phyloP scores from a whole-genome alignment of 1,140 invertebrate species.

The Heliconius melpomene region DNA sequence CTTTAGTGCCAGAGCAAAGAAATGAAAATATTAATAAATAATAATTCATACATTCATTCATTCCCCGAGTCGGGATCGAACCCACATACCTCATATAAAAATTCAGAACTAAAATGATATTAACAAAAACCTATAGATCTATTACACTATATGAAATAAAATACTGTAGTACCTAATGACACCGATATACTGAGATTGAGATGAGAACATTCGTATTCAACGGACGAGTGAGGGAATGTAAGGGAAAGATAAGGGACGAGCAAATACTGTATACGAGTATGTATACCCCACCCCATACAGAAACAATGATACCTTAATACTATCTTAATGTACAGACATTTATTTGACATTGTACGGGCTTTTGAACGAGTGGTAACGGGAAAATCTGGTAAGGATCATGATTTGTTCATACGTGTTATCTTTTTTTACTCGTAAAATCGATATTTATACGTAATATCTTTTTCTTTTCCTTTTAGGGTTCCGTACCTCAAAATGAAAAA shows the following conservation, averaged over 20 bases:
- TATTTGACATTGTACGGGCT: neutral
- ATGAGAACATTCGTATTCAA: constrained; percentile 21
- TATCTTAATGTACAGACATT: constrained; percentile 8
- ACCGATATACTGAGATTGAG: constrained; percentile 6
- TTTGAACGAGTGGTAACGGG: neutral
- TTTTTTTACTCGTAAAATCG: too few species aligned
- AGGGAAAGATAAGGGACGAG: constrained; percentile 20
- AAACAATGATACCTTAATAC: constrained; percentile 10
- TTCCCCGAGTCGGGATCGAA: too few species aligned
- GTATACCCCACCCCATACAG: constrained; percentile 7
- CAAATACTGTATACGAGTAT: constrained; percentile 22
- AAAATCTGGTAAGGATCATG: neutral
- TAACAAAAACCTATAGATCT: neutral
- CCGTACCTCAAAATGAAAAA: too few species aligned
- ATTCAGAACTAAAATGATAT: neutral
- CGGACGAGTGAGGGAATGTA: constrained; percentile 18
- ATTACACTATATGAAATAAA: neutral
- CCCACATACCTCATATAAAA: too few species aligned
- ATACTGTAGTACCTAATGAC: neutral
- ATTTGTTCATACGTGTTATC: neutral
- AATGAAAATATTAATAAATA: too few species aligned
- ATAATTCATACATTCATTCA: too few species aligned
- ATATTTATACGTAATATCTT: too few species aligned
- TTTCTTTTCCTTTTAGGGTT: too few species aligned
- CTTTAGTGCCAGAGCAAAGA: too few species aligned